Percentiles rank a stretch among this genome's conserved stretches.
These are phyloP conservation scores for Mantis religiosa DNA, from an alignment of 2,888 invertebrate species.

Conservation along the genomic window DNA sequence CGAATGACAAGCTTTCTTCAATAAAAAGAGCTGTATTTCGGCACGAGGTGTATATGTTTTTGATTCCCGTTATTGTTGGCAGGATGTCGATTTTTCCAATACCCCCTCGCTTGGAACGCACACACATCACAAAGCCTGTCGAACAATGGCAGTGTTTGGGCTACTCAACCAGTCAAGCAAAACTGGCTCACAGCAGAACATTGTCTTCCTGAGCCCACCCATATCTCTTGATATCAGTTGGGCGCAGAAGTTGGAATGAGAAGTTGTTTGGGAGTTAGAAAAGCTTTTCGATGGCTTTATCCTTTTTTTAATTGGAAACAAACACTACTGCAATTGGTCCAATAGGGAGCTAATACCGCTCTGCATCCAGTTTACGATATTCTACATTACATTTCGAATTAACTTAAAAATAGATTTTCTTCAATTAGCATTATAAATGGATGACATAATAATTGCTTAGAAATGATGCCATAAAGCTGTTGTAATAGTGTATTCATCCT, in stretches of 20 bases:
- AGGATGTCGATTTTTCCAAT: not conserved
- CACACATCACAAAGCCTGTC: not conserved
- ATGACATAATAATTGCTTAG: too few relatives aligned
- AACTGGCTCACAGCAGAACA: not conserved
- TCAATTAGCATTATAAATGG: too few relatives aligned
- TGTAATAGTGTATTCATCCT: too few relatives aligned
- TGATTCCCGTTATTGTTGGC: not conserved
- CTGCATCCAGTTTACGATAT: too few relatives aligned
- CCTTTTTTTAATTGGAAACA: too few relatives aligned
- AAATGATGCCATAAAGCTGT: too few relatives aligned
- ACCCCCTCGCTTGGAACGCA: not conserved
- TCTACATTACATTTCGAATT: too few relatives aligned
- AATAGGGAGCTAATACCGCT: too few relatives aligned
- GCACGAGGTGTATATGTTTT: not conserved
- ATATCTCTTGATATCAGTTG: not conserved
- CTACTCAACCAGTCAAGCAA: not conserved
- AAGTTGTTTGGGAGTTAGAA: not conserved
- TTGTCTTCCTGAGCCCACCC: not conserved
- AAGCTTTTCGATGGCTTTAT: not conserved
- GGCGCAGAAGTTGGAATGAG: not conserved
- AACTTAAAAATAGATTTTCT: too few relatives aligned
- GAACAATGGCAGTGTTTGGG: not conserved
- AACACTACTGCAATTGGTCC: too few relatives aligned
- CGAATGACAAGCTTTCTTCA: not conserved
- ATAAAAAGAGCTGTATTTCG: not conserved